phyloP scores from a whole-genome alignment of 2,888 invertebrate genomes.

The Hypena proboscidalis region DNA sequence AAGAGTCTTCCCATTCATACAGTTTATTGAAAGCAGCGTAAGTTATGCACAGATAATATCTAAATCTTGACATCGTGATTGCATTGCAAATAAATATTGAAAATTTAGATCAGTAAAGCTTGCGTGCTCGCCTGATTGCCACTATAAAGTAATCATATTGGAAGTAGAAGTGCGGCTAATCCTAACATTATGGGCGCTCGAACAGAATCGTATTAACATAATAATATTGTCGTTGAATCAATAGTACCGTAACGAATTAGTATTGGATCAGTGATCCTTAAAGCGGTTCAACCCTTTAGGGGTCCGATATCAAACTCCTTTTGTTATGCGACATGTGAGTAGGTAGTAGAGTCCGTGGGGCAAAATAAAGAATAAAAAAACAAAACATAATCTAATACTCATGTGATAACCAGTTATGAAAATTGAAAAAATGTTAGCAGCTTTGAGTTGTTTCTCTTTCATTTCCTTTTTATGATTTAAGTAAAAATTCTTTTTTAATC shows the following conservation, averaged over 20 bases:
- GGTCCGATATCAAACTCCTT: no score
- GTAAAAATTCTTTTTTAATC: no score
- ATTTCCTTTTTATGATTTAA: no score
- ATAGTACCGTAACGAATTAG: conserved; percentile 6
- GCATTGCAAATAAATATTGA: conserved; percentile 40
- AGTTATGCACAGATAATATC: conserved; percentile 32
- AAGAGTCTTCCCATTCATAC: conserved; percentile 1
- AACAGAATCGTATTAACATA: conserved; percentile 15
- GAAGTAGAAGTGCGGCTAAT: conserved; percentile 38
- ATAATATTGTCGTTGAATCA: conserved; percentile 24
- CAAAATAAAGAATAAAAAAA: no score
- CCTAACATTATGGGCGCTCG: conserved; percentile 34
- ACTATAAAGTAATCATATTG: conserved; percentile 40
- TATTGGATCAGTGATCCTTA: not conserved
- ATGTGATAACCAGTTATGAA: no score
- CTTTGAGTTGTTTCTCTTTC: no score
- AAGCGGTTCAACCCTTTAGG: no score
- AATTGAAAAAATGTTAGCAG: no score
- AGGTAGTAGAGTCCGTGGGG: no score
- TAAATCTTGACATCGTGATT: conserved; percentile 40
- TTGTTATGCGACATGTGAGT: no score
- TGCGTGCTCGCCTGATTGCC: conserved; percentile 42
- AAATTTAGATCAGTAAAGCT: conserved; percentile 42
- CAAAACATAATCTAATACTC: no score
- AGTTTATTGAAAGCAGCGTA: conserved; percentile 11